These are phyloP conservation scores for Temnothorax rugatulus DNA, from an alignment of 2,888 invertebrate genomes.

Conservation along the genomic window DNA sequence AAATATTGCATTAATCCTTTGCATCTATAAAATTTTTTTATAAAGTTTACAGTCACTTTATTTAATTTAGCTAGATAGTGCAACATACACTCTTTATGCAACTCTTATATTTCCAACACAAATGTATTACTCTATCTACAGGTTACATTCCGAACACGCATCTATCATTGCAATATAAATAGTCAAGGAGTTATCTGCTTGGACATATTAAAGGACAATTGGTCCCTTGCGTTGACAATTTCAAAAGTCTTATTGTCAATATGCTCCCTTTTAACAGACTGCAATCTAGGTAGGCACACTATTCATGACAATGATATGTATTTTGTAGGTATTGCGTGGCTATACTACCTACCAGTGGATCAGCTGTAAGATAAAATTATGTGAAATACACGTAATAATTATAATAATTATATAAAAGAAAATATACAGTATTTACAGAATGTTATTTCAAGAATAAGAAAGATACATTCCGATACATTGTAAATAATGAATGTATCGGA, in stretches of 20 bases:
- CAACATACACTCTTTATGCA: background rate
- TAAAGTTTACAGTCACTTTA: background rate
- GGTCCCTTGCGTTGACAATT: slow-evolving; percentile 99
- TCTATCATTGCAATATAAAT: slow-evolving; percentile 99
- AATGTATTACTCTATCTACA: slow-evolving; percentile 83
- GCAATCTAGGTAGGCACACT: slow-evolving; percentile 95
- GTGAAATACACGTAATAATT: slow-evolving; percentile 15
- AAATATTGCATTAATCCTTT: background rate
- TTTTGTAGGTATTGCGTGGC: slow-evolving; percentile 99
- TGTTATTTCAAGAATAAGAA: background rate
- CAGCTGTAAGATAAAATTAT: slow-evolving; percentile 89
- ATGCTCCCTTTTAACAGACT: slow-evolving; percentile 98
- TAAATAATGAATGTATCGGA: background rate
- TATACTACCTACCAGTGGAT: slow-evolving; percentile 98
- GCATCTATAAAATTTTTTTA: slow-evolving; percentile 4
- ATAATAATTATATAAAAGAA: slow-evolving; percentile 40
- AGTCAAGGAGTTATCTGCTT: slow-evolving; percentile 99
- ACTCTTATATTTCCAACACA: background rate
- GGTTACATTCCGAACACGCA: slow-evolving; percentile 97
- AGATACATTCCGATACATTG: background rate
- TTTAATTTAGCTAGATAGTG: background rate
- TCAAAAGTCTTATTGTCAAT: slow-evolving; percentile 97
- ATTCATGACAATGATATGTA: slow-evolving; percentile 77
- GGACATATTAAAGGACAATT: slow-evolving; percentile 99
- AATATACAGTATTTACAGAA: slow-evolving; percentile 32